Evolutionary conservation across 1,140 invertebrate genomes (phyloP).

Genomic region (Orchestia grillus): DNA sequence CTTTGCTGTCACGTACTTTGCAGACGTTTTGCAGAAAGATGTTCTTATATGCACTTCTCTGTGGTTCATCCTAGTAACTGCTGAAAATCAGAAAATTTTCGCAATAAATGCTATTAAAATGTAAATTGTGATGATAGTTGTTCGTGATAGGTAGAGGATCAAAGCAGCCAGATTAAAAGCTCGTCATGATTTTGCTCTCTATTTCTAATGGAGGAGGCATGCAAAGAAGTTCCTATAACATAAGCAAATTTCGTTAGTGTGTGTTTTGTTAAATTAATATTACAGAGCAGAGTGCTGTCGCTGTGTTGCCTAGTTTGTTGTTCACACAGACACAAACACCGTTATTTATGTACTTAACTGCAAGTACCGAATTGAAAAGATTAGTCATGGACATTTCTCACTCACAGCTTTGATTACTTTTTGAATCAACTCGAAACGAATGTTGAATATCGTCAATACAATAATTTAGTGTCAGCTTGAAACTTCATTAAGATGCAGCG

Average conservation of each 20-base stretch:
- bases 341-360: not conserved
- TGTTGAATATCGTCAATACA: not conserved
- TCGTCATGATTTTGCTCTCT: not conserved
- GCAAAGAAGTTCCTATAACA: not conserved
- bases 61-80: not conserved
- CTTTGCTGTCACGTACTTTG: not conserved
- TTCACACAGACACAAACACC: not conserved
- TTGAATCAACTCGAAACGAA: not conserved
- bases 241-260: not conserved
- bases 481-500: not conserved
- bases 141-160: not conserved
- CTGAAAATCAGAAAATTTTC: not conserved
- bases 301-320: not conserved
- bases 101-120: not conserved
- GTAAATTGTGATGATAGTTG: not conserved
- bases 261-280: not conserved
- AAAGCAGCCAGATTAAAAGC: not conserved
- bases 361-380: not conserved
- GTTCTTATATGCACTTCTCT: not conserved
- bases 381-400: not conserved
- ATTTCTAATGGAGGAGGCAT: not conserved
- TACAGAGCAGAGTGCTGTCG: not conserved
- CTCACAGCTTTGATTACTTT: not conserved
- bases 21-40: not conserved
- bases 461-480: not conserved